These are phyloP conservation scores for Enteromius anoplus DNA, from an alignment of 2,797 vertebrate genomes.

Conservation along the genomic window DNA sequence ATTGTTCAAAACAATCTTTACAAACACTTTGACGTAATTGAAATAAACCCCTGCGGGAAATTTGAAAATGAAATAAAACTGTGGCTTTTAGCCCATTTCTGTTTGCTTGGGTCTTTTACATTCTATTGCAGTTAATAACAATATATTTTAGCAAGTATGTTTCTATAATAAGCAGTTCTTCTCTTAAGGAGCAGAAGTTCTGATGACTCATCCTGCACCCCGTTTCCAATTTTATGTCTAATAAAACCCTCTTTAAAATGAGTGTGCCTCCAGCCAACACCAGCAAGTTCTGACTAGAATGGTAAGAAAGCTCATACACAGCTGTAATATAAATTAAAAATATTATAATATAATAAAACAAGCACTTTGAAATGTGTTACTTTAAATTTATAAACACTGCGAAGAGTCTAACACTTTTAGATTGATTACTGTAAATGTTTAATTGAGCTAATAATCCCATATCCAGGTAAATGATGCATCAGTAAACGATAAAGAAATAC, in stretches of 20 bases:
- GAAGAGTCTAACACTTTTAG: not conserved
- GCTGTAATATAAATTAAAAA: not conserved
- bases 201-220: conserved; percentile 8
- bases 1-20: conserved; percentile 3
- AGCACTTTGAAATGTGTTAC: not conserved
- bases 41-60: not conserved
- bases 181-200: not conserved
- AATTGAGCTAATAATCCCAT: conserved; percentile 14
- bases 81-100: not conserved
- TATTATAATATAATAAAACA: not conserved
- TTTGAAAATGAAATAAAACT: not conserved
- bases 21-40: not conserved
- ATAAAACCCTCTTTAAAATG: conserved; percentile 1
- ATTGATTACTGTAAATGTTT: not conserved
- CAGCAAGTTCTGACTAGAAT: not conserved
- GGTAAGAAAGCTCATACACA: not conserved
- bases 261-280: not conserved
- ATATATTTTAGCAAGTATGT: not conserved
- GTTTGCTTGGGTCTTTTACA: not conserved
- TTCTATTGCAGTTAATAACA: not conserved
- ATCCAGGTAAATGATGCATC: not conserved
- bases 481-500: not conserved
- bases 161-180: not conserved
- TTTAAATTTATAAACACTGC: too few relatives aligned
- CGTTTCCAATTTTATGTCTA: not conserved